A percentile compares a stretch with the other conserved stretches of the same genome.
These are phyloP conservation scores for Anorthoa munda DNA, from an alignment of 2,888 invertebrate species.

Conservation along the genomic window DNA sequence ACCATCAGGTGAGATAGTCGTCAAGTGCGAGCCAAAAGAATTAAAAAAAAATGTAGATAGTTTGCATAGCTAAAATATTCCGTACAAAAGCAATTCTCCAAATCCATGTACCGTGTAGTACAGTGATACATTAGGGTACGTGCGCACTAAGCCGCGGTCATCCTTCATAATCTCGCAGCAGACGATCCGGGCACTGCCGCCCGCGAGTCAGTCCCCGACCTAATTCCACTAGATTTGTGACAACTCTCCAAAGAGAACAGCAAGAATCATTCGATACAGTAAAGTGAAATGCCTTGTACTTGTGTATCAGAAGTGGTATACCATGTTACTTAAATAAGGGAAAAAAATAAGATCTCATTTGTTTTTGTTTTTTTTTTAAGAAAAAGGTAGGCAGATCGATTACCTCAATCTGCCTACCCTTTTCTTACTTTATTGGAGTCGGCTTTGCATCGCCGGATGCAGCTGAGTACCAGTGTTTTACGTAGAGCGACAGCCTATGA, in stretches of 20 bases:
- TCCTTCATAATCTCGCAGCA: constrained; percentile 40
- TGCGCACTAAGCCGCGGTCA: constrained; percentile 40
- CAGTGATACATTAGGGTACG: constrained; percentile 28
- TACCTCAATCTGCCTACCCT: no score
- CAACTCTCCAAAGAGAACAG: constrained; percentile 14
- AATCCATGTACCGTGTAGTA: background rate
- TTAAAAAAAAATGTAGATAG: no score
- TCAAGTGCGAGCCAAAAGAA: no score
- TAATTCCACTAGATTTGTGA: constrained; percentile 25
- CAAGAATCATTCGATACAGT: constrained; percentile 19
- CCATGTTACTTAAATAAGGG: constrained; percentile 8
- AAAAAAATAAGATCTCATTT: constrained; percentile 21
- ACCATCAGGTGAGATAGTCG: no score
- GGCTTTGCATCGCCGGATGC: no score
- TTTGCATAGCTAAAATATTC: background rate
- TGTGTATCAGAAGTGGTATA: constrained; percentile 25
- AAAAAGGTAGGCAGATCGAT: no score
- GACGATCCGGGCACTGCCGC: background rate
- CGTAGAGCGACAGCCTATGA: no score
- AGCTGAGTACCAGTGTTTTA: no score
- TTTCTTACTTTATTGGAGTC: no score
- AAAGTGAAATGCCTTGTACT: constrained; percentile 45
- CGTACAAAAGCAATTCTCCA: background rate
- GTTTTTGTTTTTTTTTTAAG: no score
- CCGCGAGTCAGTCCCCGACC: constrained; percentile 12